phyloP scores from a whole-genome alignment of 2,797 vertebrate genomes.

The Protosalanx chinensis region DNA sequence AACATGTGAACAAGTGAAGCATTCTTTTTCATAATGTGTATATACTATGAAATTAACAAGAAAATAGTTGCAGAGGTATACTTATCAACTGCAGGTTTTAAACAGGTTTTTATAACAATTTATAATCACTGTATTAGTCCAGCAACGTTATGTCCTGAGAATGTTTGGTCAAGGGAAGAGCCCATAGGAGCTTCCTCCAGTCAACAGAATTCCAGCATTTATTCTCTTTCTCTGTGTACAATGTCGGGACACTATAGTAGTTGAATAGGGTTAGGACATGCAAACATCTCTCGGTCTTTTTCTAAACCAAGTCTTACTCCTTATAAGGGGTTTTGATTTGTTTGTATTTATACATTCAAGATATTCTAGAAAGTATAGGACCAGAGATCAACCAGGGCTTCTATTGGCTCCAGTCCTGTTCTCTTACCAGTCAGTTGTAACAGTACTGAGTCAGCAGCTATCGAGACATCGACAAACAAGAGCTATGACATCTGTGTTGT shows the following conservation, averaged over 20 bases:
- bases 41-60: conserved; percentile 48
- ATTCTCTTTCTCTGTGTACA: conserved; percentile 47
- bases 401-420: conserved; percentile 16
- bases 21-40: conserved; percentile 32
- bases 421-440: conserved; percentile 27
- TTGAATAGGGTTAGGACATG: too few relatives aligned
- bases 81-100: conserved; percentile 67
- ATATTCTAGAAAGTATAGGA: conserved; percentile 21
- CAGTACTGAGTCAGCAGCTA: conserved; percentile 25
- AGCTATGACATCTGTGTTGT: conserved; percentile 49
- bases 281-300: conserved; percentile 9
- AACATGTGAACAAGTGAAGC: conserved; percentile 71
- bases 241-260: conserved; percentile 63
- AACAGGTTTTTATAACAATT: conserved; percentile 46
- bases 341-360: conserved; percentile 1
- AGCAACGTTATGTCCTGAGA: conserved; percentile 73
- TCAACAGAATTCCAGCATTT: conserved; percentile 35
- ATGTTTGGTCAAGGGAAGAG: conserved; percentile 65
- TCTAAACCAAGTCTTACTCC: conserved; percentile 35
- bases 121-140: conserved; percentile 44
- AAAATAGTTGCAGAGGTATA: conserved; percentile 55
- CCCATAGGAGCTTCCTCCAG: conserved; percentile 63
- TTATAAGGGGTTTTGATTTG: conserved; percentile 31
- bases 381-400: conserved; percentile 16
- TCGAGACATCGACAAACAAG: conserved; percentile 16